These are phyloP conservation scores for Frieseomelitta varia DNA, from an alignment of 1,140 invertebrate genomes.

Conservation along the genomic window DNA sequence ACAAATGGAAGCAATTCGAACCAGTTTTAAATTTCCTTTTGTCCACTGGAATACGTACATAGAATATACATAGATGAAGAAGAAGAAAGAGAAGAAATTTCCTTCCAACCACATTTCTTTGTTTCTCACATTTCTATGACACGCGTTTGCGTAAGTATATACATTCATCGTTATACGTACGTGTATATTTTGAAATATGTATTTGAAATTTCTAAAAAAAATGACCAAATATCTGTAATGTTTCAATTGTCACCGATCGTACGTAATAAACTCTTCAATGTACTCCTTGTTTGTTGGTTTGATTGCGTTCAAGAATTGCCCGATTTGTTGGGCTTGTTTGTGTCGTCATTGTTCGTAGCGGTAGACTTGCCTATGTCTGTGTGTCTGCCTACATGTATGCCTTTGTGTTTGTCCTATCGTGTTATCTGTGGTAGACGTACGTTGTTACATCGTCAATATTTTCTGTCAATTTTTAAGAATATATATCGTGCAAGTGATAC, in stretches of 20 bases:
- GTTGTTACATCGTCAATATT: not conserved
- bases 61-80: not conserved
- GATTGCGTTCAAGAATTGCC: conserved; percentile 50
- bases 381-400: conserved; percentile 66
- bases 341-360: conserved; percentile 73
- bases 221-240: not conserved
- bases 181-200: not conserved
- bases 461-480: not conserved
- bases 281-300: conserved; percentile 33
- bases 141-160: not conserved
- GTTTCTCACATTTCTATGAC: not conserved
- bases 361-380: conserved; percentile 73
- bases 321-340: conserved; percentile 64
- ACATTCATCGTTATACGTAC: no score
- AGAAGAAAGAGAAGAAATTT: not conserved
- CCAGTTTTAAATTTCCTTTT: not conserved
- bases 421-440: conserved; percentile 51
- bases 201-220: no score
- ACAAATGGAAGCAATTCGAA: not conserved
- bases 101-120: not conserved
- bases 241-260: not conserved
- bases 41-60: not conserved
- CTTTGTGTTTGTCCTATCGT: conserved; percentile 59
- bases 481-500: not conserved
- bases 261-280: conserved; percentile 64